Evolutionary conservation across 1,140 invertebrate species (phyloP).

Genomic region (Cydia amplana): DNA sequence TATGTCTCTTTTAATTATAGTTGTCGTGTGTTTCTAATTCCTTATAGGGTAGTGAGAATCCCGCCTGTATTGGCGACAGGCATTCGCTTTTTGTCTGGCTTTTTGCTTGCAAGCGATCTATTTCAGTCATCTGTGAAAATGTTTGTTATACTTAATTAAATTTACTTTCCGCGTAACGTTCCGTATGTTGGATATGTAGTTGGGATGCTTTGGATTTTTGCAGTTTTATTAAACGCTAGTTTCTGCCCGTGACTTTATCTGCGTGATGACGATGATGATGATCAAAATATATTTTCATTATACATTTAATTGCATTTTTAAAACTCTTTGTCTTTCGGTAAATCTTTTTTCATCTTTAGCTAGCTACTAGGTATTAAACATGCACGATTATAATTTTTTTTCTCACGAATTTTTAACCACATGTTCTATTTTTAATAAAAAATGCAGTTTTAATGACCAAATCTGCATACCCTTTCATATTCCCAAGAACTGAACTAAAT

Average conservation of each 20-base stretch:
- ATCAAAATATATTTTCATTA: too few species aligned
- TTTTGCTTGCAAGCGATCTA: background rate
- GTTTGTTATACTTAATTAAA: background rate
- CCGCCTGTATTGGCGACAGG: background rate
- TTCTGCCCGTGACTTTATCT: background rate
- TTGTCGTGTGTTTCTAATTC: slow-evolving; percentile 18
- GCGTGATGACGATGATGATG: background rate
- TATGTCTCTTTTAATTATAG: background rate
- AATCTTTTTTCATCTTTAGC: too few species aligned
- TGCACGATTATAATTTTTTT: background rate
- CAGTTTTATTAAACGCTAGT: background rate
- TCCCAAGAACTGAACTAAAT: slow-evolving; percentile 54
- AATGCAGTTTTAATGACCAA: slow-evolving; percentile 24
- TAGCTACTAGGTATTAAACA: too few species aligned
- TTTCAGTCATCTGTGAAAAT: slow-evolving; percentile 9
- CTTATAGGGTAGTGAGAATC: slow-evolving; percentile 15
- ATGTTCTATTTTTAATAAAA: background rate
- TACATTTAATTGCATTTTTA: too few species aligned
- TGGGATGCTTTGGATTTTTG: background rate
- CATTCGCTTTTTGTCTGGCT: background rate
- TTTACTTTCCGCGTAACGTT: background rate
- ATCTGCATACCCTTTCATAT: slow-evolving; percentile 22
- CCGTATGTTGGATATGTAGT: background rate
- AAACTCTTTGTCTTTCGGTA: too few species aligned
- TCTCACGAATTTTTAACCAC: background rate